These are phyloP conservation scores for Nycticryphes semicollaris DNA, from an alignment of 2,113 vertebrate species.

Conservation along the genomic window DNA sequence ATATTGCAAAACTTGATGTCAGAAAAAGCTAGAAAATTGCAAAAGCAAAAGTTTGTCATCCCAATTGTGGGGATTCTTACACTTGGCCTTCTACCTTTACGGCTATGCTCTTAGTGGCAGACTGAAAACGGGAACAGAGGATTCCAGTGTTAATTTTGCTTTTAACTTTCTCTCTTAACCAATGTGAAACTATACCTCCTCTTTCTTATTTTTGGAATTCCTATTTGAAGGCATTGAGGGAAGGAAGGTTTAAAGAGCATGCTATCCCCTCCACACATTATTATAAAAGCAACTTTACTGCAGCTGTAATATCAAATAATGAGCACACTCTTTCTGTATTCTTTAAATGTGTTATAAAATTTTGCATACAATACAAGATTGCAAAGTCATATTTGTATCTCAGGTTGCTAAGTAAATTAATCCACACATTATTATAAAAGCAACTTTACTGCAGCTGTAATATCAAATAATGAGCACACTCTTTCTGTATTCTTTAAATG, in stretches of 20 bases:
- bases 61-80: neutral
- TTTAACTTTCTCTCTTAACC: neutral
- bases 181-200: neutral
- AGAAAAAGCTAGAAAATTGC: neutral
- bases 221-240: neutral
- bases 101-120: neutral
- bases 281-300: neutral
- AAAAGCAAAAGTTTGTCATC: neutral
- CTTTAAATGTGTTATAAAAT: neutral
- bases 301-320: neutral
- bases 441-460: neutral
- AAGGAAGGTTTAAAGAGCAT: neutral
- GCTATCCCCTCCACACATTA: neutral
- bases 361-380: neutral
- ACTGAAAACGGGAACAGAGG: neutral
- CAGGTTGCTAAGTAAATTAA: neutral
- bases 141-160: neutral
- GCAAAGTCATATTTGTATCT: neutral
- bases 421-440: too few relatives aligned
- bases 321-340: neutral
- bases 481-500: neutral
- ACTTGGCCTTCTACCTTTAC: neutral
- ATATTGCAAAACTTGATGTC: neutral
- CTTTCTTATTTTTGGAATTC: neutral
- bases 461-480: neutral